Conservation (phyloP, 2,113 vertebrate species). For the Protobothrops mucrosquamatus region DNA sequence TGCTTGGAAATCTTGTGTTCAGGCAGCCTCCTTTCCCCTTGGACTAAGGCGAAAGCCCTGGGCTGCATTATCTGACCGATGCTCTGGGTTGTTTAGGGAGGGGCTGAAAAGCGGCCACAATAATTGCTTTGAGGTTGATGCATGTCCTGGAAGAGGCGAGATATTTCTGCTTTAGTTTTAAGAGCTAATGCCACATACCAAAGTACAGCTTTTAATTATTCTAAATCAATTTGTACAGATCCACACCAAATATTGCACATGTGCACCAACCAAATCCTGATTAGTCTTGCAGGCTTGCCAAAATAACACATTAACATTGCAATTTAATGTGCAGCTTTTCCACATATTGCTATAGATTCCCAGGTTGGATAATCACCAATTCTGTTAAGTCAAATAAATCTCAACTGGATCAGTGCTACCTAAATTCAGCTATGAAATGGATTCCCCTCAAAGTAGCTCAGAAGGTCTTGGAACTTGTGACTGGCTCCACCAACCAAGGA, state of each 20-base stretch:
- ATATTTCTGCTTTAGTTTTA: not conserved
- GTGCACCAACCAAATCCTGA: not conserved
- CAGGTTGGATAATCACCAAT: not conserved
- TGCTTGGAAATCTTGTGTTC: slow-evolving; percentile 38
- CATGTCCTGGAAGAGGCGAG: rapidly evolving
- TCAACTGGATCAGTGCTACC: not conserved
- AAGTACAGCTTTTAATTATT: not conserved
- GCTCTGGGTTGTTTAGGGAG: not conserved
- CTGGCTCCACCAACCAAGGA: not conserved
- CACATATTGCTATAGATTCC: not conserved
- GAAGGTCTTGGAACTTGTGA: not conserved
- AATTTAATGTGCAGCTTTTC: not conserved
- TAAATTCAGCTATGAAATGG: not conserved
- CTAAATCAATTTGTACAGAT: not conserved
- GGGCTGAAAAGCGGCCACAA: not conserved
- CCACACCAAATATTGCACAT: not conserved
- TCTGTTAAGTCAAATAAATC: not conserved
- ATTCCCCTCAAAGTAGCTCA: not conserved
- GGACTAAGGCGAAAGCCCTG: slow-evolving; percentile 29
- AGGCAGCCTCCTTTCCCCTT: slow-evolving; percentile 33
- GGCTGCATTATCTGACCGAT: slow-evolving; percentile 37
- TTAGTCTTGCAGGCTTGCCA: not conserved
- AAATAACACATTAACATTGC: not conserved
- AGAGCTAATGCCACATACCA: not conserved
- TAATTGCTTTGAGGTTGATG: not conserved